These are phyloP conservation scores for Nemotelus pantherinus DNA, from an alignment of 2,888 invertebrate genomes.

Conservation along the genomic window DNA sequence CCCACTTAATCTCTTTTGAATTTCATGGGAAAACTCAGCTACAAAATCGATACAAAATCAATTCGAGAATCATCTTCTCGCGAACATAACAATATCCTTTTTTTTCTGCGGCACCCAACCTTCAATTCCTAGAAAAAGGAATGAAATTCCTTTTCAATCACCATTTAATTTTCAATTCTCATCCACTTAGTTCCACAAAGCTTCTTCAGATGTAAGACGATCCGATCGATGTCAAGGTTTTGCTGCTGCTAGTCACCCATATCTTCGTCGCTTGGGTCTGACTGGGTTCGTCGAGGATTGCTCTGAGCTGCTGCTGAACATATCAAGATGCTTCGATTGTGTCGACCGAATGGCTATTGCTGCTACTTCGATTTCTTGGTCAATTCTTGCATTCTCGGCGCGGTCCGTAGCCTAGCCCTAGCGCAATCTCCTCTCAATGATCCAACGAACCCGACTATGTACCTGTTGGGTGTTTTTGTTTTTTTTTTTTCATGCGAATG, in stretches of 20 bases:
- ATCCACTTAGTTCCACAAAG: neutral
- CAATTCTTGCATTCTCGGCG: neutral
- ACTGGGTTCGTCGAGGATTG: neutral
- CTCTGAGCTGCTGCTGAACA: neutral
- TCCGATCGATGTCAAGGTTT: neutral
- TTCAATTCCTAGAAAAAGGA: slow-evolving; percentile 9
- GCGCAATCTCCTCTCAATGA: neutral
- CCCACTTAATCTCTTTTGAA: no score
- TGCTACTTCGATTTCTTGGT: neutral
- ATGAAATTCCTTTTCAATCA: neutral
- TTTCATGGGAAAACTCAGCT: neutral
- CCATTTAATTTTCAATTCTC: slow-evolving; percentile 14
- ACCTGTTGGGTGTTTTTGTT: slow-evolving; percentile 4
- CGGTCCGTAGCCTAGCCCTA: neutral
- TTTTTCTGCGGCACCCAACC: neutral
- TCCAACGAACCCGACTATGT: neutral
- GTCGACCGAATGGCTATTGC: neutral
- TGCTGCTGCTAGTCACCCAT: neutral
- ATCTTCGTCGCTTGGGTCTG: neutral
- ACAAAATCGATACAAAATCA: slow-evolving; percentile 4
- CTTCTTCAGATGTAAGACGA: slow-evolving; percentile 7
- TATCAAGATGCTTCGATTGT: neutral
- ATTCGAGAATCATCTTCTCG: neutral
- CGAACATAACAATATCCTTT: neutral
- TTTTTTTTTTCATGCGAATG: neutral